A percentile compares a stretch with the other conserved stretches of the same genome.
Conservation (phyloP, 2,113 vertebrate genomes). For the Procavia capensis region DNA sequence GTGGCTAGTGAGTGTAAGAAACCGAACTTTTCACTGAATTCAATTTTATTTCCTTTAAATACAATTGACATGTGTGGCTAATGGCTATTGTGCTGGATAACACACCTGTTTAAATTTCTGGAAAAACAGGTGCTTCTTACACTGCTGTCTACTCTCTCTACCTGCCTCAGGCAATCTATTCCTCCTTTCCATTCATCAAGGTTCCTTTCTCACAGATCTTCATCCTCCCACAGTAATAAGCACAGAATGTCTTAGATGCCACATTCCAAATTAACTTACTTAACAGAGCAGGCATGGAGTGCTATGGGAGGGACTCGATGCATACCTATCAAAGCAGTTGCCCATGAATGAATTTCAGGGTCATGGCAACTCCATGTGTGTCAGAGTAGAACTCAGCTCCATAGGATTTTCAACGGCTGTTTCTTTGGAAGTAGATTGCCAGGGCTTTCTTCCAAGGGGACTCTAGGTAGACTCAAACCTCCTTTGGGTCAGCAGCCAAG, state of each 20-base stretch:
- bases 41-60: constrained; percentile 27
- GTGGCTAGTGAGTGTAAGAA: not conserved
- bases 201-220: not conserved
- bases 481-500: not conserved
- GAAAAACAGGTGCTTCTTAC: not conserved
- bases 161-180: not conserved
- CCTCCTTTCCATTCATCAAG: not conserved
- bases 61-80: constrained; percentile 19
- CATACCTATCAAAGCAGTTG: not conserved
- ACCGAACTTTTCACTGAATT: constrained; percentile 7
- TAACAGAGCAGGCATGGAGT: not conserved
- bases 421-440: not conserved
- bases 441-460: not conserved
- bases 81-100: not conserved
- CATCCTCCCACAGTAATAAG: constrained; percentile 21
- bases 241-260: not conserved
- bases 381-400: not conserved
- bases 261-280: not conserved
- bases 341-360: not conserved
- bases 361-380: not conserved
- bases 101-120: not conserved
- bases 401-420: not conserved
- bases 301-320: not conserved
- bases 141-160: not conserved
- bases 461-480: not conserved